Base-by-base conservation (phyloP, 2,888 invertebrate species). In the Chrysolina oricalcia region DNA sequence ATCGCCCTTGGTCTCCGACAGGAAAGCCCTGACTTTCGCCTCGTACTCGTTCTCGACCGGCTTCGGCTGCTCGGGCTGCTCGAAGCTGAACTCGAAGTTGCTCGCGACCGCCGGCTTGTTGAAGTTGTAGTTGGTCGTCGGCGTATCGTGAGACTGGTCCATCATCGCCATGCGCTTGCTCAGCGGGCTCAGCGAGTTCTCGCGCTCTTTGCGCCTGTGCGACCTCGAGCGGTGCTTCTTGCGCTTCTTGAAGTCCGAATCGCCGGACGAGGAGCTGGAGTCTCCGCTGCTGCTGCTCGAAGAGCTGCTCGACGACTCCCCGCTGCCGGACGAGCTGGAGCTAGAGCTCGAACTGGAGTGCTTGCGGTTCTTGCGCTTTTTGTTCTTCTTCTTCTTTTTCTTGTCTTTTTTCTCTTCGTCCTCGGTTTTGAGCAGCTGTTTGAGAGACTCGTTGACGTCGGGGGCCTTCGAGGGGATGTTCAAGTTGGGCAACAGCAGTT, bases 111-210 rank as follows among this genome's bases (percentile, higher is more conserved):
- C 93, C 80, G 93, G 93, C 86, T 94, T 94, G 87, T 93, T 94
- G 87, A 93, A 94, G 84, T 94, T 93, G 8, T 91, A 92, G 88
- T 90, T 92, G 83, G 91, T 91, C 82, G 91, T 91, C 0, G 88
- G 86, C 3, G 88, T 87, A 70, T 89, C 89, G 74, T 89, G 88
- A 2, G 90, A 90, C 64, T 92, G 92, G 72, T 93, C 91, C 88
- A 94, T 91, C 89, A 93, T 91, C 23, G 94, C 95, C 94, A 96
- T 94, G 13, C 95, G 92, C 87, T 96, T 96, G 89, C 95, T 95
- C 41, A 96, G 90, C 1, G 96, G 96, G 43, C 95, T 96, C 67
- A 95, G 88, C 0, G 96, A 96, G 10, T 93, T 92, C 83, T 94
- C 93, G 0, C 81, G 78, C 70, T 93, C 92, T 86, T 92, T 91